Evolutionary conservation across 1,140 invertebrate genomes (phyloP), one percentile per base, ranked within the genome.

Genomic region (Hyles euphorbiae): DNA sequence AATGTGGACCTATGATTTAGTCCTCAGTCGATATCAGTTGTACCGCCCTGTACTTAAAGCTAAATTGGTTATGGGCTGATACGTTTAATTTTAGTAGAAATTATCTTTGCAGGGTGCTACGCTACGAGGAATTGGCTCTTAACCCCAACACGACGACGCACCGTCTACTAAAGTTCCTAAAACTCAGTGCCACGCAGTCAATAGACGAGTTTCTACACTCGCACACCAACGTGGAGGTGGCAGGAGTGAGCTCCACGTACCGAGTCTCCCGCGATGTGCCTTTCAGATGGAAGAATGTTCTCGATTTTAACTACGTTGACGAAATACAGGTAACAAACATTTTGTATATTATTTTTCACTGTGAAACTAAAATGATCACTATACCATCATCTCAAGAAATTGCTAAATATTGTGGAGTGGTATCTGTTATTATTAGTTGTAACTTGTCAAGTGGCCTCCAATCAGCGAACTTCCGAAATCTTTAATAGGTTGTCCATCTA

Each of bases 71-170:
- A 34, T 12, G 5, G 6, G 22, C n/a, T 48, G 46, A 11, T n/a
- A 48, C 46, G 5, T 48, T 48, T 48, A 48, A 10, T 48, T 11
- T 10, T 10, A 48, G 8, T 8, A 8, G 3, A 22, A 5, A 48
- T n/a, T 5, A 11, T 8, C 11, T 46, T 89, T 90, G 3, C 83
- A 96, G 95, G 85, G 93, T 93, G 12, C 78, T 96, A 22, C 91
- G 96, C 1, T 97, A 97, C 78, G 96, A 97, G 88, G 96, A 97
- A 76, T 79, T 97, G 10, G 95, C 95, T 0, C 71, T 96, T 9
- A 91, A 95, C 73, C 94, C 95, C 1, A 94, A 94, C 75, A 89
- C 85, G 52, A 91, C 92, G n/a, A 91, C 93, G 3, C 90, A 93
- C 64, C 90, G 94, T n/a, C 81, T 97, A 3, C 92, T 96, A 57